Evolutionary conservation across 2,888 invertebrate genomes (phyloP).

Genomic region (Standfussiana lucernea): DNA sequence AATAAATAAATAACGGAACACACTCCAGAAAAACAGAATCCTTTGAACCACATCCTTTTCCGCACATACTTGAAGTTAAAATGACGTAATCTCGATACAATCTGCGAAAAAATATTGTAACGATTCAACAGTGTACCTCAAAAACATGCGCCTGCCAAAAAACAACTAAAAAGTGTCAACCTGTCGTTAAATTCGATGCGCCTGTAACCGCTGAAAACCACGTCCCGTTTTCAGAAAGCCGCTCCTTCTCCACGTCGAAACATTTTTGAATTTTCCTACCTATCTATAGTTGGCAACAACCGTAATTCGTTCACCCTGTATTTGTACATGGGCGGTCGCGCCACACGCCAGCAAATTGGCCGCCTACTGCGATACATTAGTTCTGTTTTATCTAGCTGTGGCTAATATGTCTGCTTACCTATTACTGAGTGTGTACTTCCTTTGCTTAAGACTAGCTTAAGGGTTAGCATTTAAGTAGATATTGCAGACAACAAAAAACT

Average conservation of each 20-base stretch:
- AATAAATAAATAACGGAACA: too few relatives aligned
- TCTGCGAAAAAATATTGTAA: background rate
- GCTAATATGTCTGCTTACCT: conserved; percentile 35
- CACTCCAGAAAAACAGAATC: background rate
- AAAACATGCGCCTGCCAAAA: background rate
- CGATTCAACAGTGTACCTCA: background rate
- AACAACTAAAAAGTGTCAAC: background rate
- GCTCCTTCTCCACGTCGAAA: background rate
- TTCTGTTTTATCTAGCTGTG: conserved; percentile 47
- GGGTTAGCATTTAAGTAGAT: background rate
- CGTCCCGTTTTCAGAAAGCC: background rate
- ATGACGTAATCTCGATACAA: background rate
- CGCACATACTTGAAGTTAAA: background rate
- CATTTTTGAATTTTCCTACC: background rate
- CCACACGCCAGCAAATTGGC: conserved; percentile 49
- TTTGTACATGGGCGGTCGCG: conserved; percentile 25
- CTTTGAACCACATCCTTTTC: too few relatives aligned
- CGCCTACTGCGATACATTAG: conserved; percentile 52
- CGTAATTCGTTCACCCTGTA: conserved; percentile 15
- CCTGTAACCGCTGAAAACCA: background rate
- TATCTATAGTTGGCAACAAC: conserved; percentile 1
- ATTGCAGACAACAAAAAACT: background rate
- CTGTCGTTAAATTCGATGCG: background rate
- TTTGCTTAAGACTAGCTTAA: background rate
- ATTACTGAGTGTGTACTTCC: conserved; percentile 12